A percentile compares a stretch with the other conserved stretches of the same genome.
These are phyloP conservation scores for Prolemur simus DNA, from an alignment of 2,113 vertebrate species.

Conservation along the genomic window DNA sequence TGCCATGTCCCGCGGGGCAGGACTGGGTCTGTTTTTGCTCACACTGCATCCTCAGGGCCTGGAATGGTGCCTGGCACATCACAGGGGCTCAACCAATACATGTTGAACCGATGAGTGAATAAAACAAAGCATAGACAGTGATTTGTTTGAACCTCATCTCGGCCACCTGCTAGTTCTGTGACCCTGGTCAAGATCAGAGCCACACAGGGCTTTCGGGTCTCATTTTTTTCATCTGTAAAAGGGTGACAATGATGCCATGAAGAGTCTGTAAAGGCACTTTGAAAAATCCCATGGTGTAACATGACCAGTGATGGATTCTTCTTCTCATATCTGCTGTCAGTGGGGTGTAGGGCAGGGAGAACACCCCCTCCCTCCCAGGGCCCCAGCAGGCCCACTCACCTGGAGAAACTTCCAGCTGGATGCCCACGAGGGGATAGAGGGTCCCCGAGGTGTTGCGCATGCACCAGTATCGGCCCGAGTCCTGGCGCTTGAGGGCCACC, in stretches of 20 bases:
- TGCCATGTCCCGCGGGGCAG: neutral
- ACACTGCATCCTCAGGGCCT: neutral
- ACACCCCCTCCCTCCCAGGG: neutral
- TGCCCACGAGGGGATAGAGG: neutral
- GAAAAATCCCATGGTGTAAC: neutral
- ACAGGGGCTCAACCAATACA: neutral
- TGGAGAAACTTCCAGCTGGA: conserved; percentile 76
- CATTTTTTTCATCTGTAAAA: neutral
- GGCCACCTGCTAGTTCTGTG: neutral
- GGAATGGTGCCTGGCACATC: neutral
- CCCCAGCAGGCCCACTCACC: conserved; percentile 72
- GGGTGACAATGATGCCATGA: neutral
- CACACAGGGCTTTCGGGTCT: neutral
- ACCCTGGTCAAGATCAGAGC: neutral
- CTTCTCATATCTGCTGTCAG: neutral
- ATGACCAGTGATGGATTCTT: accelerated
- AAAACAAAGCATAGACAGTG: neutral
- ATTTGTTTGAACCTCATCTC: neutral
- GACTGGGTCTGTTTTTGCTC: neutral
- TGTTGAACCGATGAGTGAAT: neutral
- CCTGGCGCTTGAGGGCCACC: conserved; percentile 64
- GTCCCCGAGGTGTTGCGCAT: accelerated
- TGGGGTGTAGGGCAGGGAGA: neutral
- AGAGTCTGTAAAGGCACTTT: neutral
- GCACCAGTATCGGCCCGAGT: conserved; percentile 77